A percentile compares a stretch with the other conserved stretches of the same genome.
Conservation (phyloP, 2,113 vertebrate species). For the Microtus richardsoni region DNA sequence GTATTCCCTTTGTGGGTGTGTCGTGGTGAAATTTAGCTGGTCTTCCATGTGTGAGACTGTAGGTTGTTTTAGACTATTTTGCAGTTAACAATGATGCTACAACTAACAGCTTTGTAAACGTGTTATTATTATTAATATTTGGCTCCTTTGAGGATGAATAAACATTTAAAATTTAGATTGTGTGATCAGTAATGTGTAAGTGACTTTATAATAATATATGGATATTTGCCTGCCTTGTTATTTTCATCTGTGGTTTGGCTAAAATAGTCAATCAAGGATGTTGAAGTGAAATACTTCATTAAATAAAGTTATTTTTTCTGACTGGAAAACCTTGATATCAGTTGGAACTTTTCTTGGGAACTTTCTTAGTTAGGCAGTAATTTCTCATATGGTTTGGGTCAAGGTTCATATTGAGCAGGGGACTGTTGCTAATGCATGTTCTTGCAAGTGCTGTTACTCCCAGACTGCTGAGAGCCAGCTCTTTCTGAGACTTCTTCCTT, state of each 20-base stretch:
- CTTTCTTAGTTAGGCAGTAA: slow-evolving; percentile 55
- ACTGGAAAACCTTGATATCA: slow-evolving; percentile 63
- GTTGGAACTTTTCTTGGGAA: slow-evolving; percentile 48
- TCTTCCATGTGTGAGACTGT: slow-evolving; percentile 27
- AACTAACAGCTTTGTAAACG: not conserved
- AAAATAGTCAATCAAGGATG: slow-evolving; percentile 43
- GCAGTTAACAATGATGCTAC: slow-evolving; percentile 39
- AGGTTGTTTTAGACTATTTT: slow-evolving; percentile 47
- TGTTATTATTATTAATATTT: not conserved
- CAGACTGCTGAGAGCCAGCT: not conserved
- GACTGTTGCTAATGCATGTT: not conserved
- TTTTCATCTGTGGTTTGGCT: slow-evolving; percentile 15
- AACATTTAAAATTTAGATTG: slow-evolving; percentile 8
- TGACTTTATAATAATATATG: slow-evolving; percentile 51
- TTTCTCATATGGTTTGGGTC: slow-evolving; percentile 5
- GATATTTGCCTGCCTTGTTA: not conserved
- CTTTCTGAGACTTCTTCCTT: not conserved
- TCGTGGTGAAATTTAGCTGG: not conserved
- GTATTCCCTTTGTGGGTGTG: not conserved
- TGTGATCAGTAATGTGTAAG: slow-evolving; percentile 30
- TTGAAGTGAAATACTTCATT: slow-evolving; percentile 48
- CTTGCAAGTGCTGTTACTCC: not conserved
- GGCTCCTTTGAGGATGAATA: slow-evolving; percentile 3
- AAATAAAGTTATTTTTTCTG: slow-evolving; percentile 59
- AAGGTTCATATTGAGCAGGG: slow-evolving; percentile 16